Evolutionary conservation across 92 coral and sea anemone genomes (phyloP).

Genomic region (Heteractis magnifica): DNA sequence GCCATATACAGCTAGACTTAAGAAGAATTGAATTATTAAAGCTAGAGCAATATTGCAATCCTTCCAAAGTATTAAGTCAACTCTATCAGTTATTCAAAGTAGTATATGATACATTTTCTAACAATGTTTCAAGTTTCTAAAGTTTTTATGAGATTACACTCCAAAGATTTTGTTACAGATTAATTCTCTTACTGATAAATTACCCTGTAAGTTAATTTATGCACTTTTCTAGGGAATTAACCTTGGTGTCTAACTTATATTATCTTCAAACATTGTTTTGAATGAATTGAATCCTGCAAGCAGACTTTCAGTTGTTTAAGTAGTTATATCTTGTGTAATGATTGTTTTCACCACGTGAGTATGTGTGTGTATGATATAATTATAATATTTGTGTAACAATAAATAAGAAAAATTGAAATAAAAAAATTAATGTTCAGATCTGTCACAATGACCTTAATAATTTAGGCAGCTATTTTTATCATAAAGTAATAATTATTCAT

Average conservation of each 20-base stretch:
- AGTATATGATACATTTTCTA: neutral
- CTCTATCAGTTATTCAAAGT: neutral
- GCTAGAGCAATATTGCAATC: neutral
- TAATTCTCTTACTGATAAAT: too few relatives aligned
- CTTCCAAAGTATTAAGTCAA: neutral
- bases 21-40: neutral
- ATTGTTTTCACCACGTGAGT: too few relatives aligned
- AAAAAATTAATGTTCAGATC: neutral
- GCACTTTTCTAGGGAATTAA: neutral
- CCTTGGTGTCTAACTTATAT: neutral
- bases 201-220: neutral
- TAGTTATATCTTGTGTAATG: too few relatives aligned
- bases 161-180: too few relatives aligned
- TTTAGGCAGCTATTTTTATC: neutral
- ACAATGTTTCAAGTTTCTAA: too few relatives aligned
- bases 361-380: too few relatives aligned
- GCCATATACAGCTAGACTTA: neutral
- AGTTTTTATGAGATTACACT: too few relatives aligned
- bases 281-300: too few relatives aligned
- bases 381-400: too few relatives aligned
- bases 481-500: too few relatives aligned
- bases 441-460: neutral
- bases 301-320: too few relatives aligned
- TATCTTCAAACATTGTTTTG: neutral
- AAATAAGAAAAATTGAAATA: too few relatives aligned